Evolutionary conservation across 2,888 invertebrate species (phyloP).

Genomic region (Vanessa cardui): DNA sequence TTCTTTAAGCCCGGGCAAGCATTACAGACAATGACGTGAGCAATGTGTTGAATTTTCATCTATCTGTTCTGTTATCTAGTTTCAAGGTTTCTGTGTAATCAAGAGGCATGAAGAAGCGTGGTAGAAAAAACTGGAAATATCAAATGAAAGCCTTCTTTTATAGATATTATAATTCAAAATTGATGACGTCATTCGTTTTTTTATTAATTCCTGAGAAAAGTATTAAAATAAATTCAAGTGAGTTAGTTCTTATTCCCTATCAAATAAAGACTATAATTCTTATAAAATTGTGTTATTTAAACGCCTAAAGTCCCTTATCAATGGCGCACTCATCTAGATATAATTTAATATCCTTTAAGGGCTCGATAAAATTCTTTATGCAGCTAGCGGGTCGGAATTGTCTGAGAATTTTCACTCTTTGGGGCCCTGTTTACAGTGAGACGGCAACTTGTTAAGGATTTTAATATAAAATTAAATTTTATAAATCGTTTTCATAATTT

Average conservation of each 20-base stretch:
- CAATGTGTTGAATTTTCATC: too few relatives aligned
- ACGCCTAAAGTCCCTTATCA: constrained; percentile 26
- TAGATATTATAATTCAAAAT: too few relatives aligned
- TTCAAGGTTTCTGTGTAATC: too few relatives aligned
- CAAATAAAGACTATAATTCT: neutral
- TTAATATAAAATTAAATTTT: neutral
- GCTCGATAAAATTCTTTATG: constrained; percentile 71
- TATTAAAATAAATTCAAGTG: too few relatives aligned
- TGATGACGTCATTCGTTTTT: too few relatives aligned
- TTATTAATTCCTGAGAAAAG: too few relatives aligned
- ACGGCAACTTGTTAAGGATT: constrained; percentile 1
- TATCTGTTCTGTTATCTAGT: too few relatives aligned
- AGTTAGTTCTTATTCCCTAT: too few relatives aligned
- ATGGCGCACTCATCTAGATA: constrained; percentile 41
- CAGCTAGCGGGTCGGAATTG: constrained; percentile 64
- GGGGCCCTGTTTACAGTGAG: constrained; percentile 1
- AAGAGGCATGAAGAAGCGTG: too few relatives aligned
- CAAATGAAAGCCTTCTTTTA: too few relatives aligned
- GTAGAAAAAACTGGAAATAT: too few relatives aligned
- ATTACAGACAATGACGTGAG: neutral
- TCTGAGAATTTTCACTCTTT: constrained; percentile 56
- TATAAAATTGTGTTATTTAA: constrained; percentile 15
- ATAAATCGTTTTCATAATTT: neutral
- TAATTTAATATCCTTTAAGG: constrained; percentile 45
- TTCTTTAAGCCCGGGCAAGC: too few relatives aligned